phyloP scores from a whole-genome alignment of 2,797 vertebrate species.

The Sebastes oblongus region DNA sequence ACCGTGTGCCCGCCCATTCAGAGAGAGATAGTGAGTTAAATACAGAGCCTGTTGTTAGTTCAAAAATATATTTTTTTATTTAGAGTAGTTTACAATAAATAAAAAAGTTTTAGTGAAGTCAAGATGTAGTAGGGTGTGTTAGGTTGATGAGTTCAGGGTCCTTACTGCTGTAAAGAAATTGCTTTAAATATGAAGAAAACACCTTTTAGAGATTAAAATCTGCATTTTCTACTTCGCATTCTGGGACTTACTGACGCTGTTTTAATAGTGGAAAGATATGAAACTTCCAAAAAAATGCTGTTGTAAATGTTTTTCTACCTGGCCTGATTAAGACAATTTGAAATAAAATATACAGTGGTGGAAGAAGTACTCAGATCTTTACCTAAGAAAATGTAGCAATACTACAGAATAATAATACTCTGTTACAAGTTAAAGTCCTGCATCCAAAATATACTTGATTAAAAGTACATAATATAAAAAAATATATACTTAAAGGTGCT shows the following conservation, averaged over 20 bases:
- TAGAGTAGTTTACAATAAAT: too few relatives aligned
- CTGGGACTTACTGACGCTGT: background rate
- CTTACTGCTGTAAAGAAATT: background rate
- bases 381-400: background rate
- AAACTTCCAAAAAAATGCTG: background rate
- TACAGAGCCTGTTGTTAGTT: background rate
- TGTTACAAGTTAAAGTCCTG: background rate
- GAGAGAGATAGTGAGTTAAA: background rate
- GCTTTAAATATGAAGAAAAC: background rate
- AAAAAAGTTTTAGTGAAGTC: background rate
- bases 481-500: too few relatives aligned
- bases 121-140: background rate
- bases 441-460: too few relatives aligned
- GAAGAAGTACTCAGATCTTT: background rate
- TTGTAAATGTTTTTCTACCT: background rate
- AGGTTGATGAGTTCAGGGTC: background rate
- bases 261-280: too few relatives aligned
- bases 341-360: background rate
- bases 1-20: constrained; percentile 2
- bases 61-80: too few relatives aligned
- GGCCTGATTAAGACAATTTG: background rate
- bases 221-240: background rate
- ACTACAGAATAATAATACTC: background rate
- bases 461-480: too few relatives aligned
- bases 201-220: background rate